phyloP scores from a whole-genome alignment of 2,113 vertebrate genomes.

The Takifugu bimaculatus region DNA sequence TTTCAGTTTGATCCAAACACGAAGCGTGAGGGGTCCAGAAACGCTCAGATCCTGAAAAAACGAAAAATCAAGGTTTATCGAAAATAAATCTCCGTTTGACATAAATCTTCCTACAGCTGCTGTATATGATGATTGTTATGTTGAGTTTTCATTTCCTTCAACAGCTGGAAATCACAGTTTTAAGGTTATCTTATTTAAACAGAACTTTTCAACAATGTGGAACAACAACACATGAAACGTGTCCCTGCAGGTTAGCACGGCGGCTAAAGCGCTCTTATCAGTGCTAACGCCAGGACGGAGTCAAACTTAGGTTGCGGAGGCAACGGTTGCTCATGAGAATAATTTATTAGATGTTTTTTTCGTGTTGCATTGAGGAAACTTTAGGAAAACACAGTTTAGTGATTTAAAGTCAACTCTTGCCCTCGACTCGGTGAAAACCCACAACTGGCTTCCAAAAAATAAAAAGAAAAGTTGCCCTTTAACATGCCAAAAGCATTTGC shows the following conservation, averaged over 20 bases:
- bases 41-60: no score
- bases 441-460: conserved; percentile 5
- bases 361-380: background rate
- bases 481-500: conserved; percentile 18
- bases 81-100: no score
- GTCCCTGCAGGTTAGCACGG: background rate
- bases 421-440: background rate
- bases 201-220: no score
- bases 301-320: background rate
- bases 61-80: no score
- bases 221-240: background rate
- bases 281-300: background rate
- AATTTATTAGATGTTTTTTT: background rate
- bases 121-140: no score
- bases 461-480: conserved; percentile 20
- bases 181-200: no score
- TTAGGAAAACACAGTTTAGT: no score
- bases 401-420: background rate
- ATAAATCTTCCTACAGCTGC: no score
- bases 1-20: no score
- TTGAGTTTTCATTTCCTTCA: no score
- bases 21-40: no score
- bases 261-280: background rate
- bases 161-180: no score
- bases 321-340: background rate